phyloP scores from a whole-genome alignment of 2,113 vertebrate species.

The Ellobius talpinus region DNA sequence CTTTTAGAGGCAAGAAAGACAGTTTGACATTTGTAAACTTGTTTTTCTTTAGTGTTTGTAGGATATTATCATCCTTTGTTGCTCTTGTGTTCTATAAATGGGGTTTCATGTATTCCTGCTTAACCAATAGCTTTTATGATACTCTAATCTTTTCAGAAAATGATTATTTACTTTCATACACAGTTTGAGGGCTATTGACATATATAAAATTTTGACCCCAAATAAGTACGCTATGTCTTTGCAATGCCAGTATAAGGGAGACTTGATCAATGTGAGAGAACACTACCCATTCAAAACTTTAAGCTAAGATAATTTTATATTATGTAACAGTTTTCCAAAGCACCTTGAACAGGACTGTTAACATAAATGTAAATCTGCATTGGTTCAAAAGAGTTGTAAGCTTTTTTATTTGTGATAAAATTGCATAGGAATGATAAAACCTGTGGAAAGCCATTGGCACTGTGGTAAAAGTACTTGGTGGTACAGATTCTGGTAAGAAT shows the following conservation, averaged over 20 bases:
- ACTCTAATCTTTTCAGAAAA: slow-evolving; percentile 53
- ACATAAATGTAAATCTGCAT: slow-evolving; percentile 29
- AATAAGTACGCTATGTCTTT: slow-evolving; percentile 52
- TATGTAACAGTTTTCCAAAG: slow-evolving; percentile 61
- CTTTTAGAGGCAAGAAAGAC: slow-evolving; percentile 44
- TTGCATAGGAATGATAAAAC: slow-evolving; percentile 1
- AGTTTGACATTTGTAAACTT: slow-evolving; percentile 22
- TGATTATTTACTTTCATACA: slow-evolving; percentile 53
- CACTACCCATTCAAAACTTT: slow-evolving; percentile 19
- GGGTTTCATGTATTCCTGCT: slow-evolving; percentile 23
- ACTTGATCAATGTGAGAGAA: slow-evolving; percentile 41
- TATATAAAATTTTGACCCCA: background rate
- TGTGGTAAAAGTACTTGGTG: slow-evolving; percentile 1
- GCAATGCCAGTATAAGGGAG: slow-evolving; percentile 4
- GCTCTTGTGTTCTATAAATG: slow-evolving; percentile 34
- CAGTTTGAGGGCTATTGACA: background rate
- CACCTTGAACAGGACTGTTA: slow-evolving; percentile 50
- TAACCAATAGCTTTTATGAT: background rate
- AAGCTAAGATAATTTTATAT: slow-evolving; percentile 53
- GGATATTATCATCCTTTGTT: slow-evolving; percentile 16
- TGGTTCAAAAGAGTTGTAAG: slow-evolving; percentile 46
- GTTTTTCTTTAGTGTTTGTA: slow-evolving; percentile 45
- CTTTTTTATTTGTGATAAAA: slow-evolving; percentile 61
- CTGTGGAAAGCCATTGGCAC: slow-evolving; percentile 1
- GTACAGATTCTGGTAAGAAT: slow-evolving; percentile 65